Percentiles rank a stretch among this genome's conserved stretches.
These are phyloP conservation scores for Catharus bicknelli DNA, from an alignment of 2,113 vertebrate species.

Conservation along the genomic window DNA sequence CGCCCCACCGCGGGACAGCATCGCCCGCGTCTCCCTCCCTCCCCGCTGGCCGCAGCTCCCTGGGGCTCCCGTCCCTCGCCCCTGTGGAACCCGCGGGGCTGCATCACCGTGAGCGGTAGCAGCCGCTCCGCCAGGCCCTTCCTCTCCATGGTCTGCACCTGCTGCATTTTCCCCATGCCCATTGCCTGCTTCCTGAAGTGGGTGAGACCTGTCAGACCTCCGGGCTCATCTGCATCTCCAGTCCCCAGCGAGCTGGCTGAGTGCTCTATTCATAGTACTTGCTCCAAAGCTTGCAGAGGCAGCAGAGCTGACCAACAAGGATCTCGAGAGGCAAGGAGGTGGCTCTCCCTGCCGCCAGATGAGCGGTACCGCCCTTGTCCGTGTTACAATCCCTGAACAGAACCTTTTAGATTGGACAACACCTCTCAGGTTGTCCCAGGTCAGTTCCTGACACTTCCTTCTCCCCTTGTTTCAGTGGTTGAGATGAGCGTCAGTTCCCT, in stretches of 20 bases:
- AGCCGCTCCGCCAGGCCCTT: conserved; percentile 61
- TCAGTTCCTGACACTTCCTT: not conserved
- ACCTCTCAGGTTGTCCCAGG: fast-evolving
- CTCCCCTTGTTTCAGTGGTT: not conserved
- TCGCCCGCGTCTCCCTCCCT: too few relatives aligned
- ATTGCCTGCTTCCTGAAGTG: conserved; percentile 67
- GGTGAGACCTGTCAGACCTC: not conserved
- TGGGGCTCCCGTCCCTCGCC: not conserved
- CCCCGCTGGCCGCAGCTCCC: not conserved
- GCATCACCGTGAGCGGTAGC: not conserved
- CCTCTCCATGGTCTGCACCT: conserved; percentile 65
- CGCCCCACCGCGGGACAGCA: not conserved
- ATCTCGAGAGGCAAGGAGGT: not conserved
- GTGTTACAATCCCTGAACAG: not conserved
- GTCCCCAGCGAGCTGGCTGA: fast-evolving
- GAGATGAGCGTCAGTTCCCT: not conserved
- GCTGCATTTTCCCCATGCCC: conserved; percentile 54
- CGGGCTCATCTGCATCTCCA: fast-evolving
- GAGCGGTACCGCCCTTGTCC: fast-evolving
- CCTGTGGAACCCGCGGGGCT: not conserved
- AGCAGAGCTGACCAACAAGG: not conserved
- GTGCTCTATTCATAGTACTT: not conserved
- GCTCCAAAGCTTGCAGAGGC: not conserved
- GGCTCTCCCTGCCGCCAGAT: not conserved
- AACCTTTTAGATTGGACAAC: not conserved